Evolutionary conservation across 2,113 vertebrate genomes (phyloP).

Genomic region (Gulo gulo): DNA sequence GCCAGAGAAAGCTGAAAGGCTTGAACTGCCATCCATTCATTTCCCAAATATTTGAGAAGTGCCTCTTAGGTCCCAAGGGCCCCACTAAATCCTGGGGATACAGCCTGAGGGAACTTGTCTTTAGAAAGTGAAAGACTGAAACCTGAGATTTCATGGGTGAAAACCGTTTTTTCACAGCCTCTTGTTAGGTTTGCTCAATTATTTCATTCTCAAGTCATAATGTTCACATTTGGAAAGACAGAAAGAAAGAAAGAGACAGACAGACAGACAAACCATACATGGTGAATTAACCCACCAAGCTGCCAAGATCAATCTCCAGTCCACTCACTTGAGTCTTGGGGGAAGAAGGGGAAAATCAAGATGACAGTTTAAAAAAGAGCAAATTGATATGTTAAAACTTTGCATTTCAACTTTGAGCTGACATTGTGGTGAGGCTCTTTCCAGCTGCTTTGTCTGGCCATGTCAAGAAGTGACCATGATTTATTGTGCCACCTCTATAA

Average conservation of each 20-base stretch:
- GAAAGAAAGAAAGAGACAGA: not conserved
- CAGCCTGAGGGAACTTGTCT: not conserved
- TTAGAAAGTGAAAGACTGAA: not conserved
- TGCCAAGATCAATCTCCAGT: not conserved
- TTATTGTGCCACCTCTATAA: slow-evolving; percentile 69
- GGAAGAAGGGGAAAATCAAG: not conserved
- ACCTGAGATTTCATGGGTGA: not conserved
- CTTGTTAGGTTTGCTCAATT: not conserved
- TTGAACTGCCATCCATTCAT: not conserved
- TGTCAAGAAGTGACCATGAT: slow-evolving; percentile 74
- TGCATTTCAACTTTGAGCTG: slow-evolving; percentile 72
- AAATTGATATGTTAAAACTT: slow-evolving; percentile 67
- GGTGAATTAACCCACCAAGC: not conserved
- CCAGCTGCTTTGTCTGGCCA: slow-evolving; percentile 66
- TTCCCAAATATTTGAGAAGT: not conserved
- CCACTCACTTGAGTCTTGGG: not conserved
- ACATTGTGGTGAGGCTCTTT: slow-evolving; percentile 61
- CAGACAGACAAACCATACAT: not conserved
- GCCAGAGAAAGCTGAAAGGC: not conserved
- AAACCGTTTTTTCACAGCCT: not conserved
- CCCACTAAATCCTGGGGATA: not conserved
- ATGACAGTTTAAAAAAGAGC: not conserved
- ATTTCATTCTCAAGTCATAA: not conserved
- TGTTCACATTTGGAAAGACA: not conserved
- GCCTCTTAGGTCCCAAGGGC: not conserved